Base-by-base conservation (phyloP, 2,797 vertebrate species). In the Coreius guichenoti region DNA sequence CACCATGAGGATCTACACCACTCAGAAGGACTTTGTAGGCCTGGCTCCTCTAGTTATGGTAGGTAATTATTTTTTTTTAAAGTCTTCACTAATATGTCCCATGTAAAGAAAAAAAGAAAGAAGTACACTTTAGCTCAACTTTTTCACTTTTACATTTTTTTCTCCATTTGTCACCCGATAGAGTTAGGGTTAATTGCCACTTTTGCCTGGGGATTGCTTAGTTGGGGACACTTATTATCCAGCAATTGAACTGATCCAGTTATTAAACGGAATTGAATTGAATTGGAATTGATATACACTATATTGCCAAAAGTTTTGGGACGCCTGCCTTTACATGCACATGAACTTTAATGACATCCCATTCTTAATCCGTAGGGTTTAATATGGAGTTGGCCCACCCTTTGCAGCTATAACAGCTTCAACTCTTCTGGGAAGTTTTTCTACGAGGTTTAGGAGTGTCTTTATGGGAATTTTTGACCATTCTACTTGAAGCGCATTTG, bases 1-100 rank as follows among this genome's bases (percentile, higher is more conserved):
- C 1, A 93, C 96, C 88, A 98, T 98, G 94, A 95, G 95, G 92
- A 97, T 99, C 93, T 97, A 96, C 2, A 94, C 97, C 1, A 97
- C 93, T 83, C 97, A 96, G 91, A 97, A 96, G 93, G 97, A 98
- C 75, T 93, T 98, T 89, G 94, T 96, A 0, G 96, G 95, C 61
- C 87, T 99, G 80, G 94, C 98, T 19, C 97, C 97, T 1, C 95
- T 99, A 58, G 95, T 98, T 31, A 98, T 96, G 97, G 98, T 99
- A 95, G 96, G 97, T 91, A 56, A 9, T 43, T 43, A 9, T 43
- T 43, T 33, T 33, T 33, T 33, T 33, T 33, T 33, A 3, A 45
- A 21, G n/a, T 61, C 4, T 63, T 29, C 5, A 16, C 5, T 63
- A 7, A 29, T 63, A 63, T 29, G 4, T 61, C 21, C 21, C 21